A percentile compares a stretch with the other conserved stretches of the same genome.
Evolutionary conservation across 2,113 vertebrate genomes (phyloP).

Genomic region (Egretta garzetta): DNA sequence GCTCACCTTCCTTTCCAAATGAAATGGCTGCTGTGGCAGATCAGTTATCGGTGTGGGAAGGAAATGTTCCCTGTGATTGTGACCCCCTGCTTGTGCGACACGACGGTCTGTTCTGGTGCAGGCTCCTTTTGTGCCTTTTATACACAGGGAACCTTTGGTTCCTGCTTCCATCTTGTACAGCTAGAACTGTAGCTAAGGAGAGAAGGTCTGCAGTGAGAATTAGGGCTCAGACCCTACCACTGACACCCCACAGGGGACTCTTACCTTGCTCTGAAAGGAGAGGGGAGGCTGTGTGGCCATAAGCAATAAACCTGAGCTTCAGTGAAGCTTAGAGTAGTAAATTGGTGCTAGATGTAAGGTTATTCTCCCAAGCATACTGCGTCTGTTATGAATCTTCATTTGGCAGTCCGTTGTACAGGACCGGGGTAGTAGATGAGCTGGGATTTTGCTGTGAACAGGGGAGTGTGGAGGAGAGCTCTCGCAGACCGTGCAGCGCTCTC

Average conservation of each 20-base stretch:
- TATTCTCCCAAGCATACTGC: not conserved
- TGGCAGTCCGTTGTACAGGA: not conserved
- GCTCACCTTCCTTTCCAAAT: not conserved
- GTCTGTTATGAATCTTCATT: not conserved
- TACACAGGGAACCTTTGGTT: not conserved
- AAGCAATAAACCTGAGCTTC: not conserved
- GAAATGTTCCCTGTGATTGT: accelerated
- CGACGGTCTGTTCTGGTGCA: not conserved
- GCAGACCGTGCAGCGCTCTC: not conserved
- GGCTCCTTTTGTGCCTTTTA: not conserved
- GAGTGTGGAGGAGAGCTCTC: not conserved
- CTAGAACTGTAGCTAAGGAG: not conserved
- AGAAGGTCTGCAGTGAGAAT: not conserved
- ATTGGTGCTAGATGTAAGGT: not conserved
- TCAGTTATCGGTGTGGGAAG: not conserved
- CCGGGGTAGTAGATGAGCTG: not conserved
- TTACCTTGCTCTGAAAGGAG: not conserved
- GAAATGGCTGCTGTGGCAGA: not conserved
- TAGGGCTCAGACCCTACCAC: not conserved
- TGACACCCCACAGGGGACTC: not conserved
- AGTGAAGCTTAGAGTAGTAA: not conserved
- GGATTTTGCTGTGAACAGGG: not conserved
- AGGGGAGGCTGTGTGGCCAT: not conserved
- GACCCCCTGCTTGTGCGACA: not conserved
- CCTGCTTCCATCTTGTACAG: not conserved